Evolutionary conservation across 2,888 invertebrate species (phyloP).

Genomic region (Stenolophus ochropezus): DNA sequence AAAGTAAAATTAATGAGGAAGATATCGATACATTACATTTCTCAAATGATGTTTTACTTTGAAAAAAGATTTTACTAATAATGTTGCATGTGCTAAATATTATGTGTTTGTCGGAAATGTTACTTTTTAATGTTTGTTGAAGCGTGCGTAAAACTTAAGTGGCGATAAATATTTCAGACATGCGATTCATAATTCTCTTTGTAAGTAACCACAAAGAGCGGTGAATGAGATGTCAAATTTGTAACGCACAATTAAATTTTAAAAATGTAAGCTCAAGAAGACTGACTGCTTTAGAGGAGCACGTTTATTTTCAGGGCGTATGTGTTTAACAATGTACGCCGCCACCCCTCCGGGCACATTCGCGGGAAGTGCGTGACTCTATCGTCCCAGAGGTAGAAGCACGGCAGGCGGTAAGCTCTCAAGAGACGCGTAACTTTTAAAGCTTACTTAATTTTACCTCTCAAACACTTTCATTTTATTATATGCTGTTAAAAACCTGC

Average conservation of each 20-base stretch:
- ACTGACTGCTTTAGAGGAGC: too few relatives aligned
- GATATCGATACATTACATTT: too few relatives aligned
- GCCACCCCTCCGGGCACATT: slow-evolving; percentile 31
- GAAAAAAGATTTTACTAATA: too few relatives aligned
- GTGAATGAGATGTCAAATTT: slow-evolving; percentile 1
- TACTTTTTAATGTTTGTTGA: too few relatives aligned
- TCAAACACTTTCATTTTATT: not conserved
- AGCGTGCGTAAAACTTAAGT: not conserved
- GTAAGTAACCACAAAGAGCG: slow-evolving; percentile 1
- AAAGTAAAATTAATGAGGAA: too few relatives aligned
- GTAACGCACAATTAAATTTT: slow-evolving; percentile 13
- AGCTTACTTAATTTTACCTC: not conserved
- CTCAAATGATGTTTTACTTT: too few relatives aligned
- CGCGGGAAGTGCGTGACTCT: slow-evolving; percentile 38
- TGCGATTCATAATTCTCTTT: slow-evolving; percentile 11
- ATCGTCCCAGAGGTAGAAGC: not conserved
- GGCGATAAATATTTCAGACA: not conserved
- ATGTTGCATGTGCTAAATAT: too few relatives aligned
- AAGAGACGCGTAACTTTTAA: not conserved
- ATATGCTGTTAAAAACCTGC: not conserved
- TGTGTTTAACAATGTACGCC: slow-evolving; percentile 43
- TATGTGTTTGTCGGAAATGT: too few relatives aligned
- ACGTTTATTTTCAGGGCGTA: not conserved
- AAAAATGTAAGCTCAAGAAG: not conserved
- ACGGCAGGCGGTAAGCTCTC: not conserved